Base-by-base conservation (phyloP, 2,888 invertebrate genomes). In the Drosophila hamatofila region DNA sequence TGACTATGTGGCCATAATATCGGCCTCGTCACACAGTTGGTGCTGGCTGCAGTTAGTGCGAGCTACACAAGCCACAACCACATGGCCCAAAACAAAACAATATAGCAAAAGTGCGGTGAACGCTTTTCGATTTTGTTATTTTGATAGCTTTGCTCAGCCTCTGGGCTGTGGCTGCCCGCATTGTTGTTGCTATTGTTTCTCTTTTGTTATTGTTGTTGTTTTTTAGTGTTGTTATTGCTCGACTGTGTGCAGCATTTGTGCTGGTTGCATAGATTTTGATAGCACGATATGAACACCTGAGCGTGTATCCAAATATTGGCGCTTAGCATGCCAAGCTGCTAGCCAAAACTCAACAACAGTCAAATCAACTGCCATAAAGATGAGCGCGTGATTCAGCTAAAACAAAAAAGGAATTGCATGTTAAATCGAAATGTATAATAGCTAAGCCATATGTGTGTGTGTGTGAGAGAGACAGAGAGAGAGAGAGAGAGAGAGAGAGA, bases 101-200 rank as follows among this genome's bases (percentile, higher is more conserved):
- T 75, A 77, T 77, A 72, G 66, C 62, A 79, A 73, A 83, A 77
- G 49, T 80, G 87, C 67, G 72, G 77, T 70, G 48, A 75, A 72
- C 62, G 75, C 58, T 72, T 77, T 84, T 78, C 70, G 70, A 78
- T 85, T 77, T 77, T 73, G 81, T 87, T 83, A 88, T 85, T 89
- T 83, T 77, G 81, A 82, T 80, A 82, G 83, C 72, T 66, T 48
- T 63, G 56, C 56, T 49, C 70, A 25, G 63, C 65, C 51, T 63
- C 57, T 67, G 70, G 61, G 61, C 64, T 76, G 77, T 25, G 72
- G 72, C 62, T 57, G 41, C 60, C 68, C 77, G 52, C 72, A 61
- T 65, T 72, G 68, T 78, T 76, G 60, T 51, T 66, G 42, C 44
- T 25, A 16, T 33, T 46, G 41, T 46, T 62, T 23, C 23, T 23